Base-by-base conservation (phyloP, 2,888 invertebrate genomes). In the Tuberolachnus salignus region DNA sequence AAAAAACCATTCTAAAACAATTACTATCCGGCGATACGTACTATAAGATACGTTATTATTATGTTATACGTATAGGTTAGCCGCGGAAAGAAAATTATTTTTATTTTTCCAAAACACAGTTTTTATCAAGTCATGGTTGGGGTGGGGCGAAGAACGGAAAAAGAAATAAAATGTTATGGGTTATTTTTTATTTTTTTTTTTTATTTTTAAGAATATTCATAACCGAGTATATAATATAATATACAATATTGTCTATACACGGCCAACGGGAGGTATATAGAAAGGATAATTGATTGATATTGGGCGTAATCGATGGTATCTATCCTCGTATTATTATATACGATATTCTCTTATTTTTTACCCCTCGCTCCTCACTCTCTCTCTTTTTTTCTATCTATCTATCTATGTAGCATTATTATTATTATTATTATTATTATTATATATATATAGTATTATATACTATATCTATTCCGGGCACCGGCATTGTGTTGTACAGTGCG, bases 201-300 rank as follows among this genome's bases (percentile, higher is more conserved):
- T 21, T 57, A 16, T 42, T 42, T 63, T 44, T 42, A 19, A 63
- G 44, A 59, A 59, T 34, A 34, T 14, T 59, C 59, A n/a, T 23
- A 16, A 26, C 26, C 26, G 23, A 66, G 34, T 34, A 34, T 34
- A 34, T 34, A 34, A 34, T 34, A 34, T 34, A 34, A 34, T 34
- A 16, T 67, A 53, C 46, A 16, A 26, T 51, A n/a, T 49, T 16
- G 34, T 67, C n/a, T 57, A 53, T 10, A 57, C 57, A 19, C 26
- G 71, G 59, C 49, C 78, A 21, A 69, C 78, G 67, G 78, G 78
- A 78, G 78, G 67, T 78, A 59, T 10, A 51, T 34, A 51, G 78
- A 69, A 57, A 67, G 78, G 78, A 67, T 78, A 78, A 78, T 78
- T 78, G 78, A 78, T 78, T 78, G 78, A 78, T 69, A 78, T 78